Conservation (phyloP, 2,888 invertebrate species). For the Drosophila parthenogenetica region DNA sequence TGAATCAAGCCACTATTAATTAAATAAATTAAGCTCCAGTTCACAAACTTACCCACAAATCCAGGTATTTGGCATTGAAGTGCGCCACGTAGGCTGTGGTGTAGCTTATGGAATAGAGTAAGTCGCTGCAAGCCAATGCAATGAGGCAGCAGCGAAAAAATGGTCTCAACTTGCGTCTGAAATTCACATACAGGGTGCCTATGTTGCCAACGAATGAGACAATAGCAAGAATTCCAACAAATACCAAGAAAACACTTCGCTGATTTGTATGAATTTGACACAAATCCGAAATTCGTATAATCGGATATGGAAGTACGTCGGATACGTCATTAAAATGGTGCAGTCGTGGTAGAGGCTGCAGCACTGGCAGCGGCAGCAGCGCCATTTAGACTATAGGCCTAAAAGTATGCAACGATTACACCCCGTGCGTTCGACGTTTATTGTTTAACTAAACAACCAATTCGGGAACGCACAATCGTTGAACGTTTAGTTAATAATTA, state of each 20-base stretch:
- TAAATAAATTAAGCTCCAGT: no score
- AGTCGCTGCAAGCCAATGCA: constrained; percentile 86
- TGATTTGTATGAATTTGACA: constrained; percentile 55
- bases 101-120: constrained; percentile 81
- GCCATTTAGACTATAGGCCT: constrained; percentile 53
- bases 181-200: constrained; percentile 73
- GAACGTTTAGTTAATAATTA: constrained; percentile 40
- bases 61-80: constrained; percentile 72
- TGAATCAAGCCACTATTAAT: no score
- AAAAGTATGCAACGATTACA: constrained; percentile 58
- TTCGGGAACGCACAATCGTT: constrained; percentile 34
- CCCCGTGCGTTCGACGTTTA: constrained; percentile 10
- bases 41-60: constrained; percentile 78
- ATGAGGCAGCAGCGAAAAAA: constrained; percentile 86
- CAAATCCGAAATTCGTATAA: constrained; percentile 57
- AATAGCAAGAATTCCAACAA: constrained; percentile 58
- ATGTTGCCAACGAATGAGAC: constrained; percentile 75
- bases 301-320: constrained; percentile 34
- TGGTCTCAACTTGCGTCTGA: constrained; percentile 85
- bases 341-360: constrained; percentile 18
- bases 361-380: constrained; percentile 16
- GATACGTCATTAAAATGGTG: background rate
- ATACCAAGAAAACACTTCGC: constrained; percentile 50
- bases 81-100: constrained; percentile 75
- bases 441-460: constrained; percentile 33